These are phyloP conservation scores for Nothoprocta perdicaria DNA, from an alignment of 2,113 vertebrate genomes.

Conservation along the genomic window DNA sequence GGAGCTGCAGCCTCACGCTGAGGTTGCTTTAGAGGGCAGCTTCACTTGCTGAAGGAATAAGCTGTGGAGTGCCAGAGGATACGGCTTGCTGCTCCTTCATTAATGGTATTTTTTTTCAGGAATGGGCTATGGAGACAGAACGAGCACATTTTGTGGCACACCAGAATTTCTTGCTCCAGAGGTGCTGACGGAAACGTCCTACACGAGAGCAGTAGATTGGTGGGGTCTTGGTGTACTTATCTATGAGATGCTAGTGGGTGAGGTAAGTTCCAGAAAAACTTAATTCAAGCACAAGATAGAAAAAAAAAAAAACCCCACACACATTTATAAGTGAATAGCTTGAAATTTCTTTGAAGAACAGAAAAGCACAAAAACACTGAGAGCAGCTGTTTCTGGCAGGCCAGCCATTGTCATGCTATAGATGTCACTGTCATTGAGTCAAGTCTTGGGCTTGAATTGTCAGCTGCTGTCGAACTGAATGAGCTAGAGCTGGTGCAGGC, in stretches of 20 bases:
- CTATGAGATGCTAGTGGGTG: constrained; percentile 98
- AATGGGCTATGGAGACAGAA: constrained; percentile 98
- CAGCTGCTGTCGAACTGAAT: background rate
- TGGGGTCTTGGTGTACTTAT: constrained; percentile 98
- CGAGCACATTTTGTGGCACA: constrained; percentile 97
- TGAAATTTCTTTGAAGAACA: background rate
- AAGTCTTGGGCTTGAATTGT: background rate
- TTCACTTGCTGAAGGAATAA: background rate
- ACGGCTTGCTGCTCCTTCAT: background rate
- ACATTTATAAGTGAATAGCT: background rate
- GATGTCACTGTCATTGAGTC: background rate
- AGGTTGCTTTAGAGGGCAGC: background rate
- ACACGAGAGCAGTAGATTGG: constrained; percentile 97
- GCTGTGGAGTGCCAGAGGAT: background rate
- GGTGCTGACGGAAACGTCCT: constrained; percentile 97
- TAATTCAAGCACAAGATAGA: background rate
- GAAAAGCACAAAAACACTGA: background rate
- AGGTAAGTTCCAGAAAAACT: constrained; percentile 81
- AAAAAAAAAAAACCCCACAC: no score
- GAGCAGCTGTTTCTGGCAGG: background rate
- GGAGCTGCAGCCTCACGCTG: background rate
- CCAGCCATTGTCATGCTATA: background rate
- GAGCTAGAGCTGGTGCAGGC: background rate
- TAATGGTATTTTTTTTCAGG: constrained; percentile 79
- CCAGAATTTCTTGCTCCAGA: constrained; percentile 98